These are phyloP conservation scores for Holothuria scabra DNA, from an alignment of 53 echinoderm and acorn worm genomes.

Conservation along the genomic window DNA sequence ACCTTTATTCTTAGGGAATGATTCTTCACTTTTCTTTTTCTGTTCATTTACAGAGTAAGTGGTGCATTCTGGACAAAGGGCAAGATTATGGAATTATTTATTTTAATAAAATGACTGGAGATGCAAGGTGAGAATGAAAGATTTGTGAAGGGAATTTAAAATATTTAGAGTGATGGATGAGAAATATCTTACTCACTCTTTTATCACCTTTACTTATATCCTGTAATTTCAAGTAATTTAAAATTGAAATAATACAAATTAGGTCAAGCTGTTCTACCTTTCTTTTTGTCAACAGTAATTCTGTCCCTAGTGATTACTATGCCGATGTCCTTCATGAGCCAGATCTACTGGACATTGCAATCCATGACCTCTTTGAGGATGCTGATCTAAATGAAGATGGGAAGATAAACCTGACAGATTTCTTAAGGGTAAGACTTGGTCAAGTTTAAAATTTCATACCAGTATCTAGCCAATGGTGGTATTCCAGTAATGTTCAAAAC, in stretches of 20 bases:
- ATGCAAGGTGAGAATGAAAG: slow-evolving; percentile 59
- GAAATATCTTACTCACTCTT: no score
- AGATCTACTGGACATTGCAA: slow-evolving; percentile 72
- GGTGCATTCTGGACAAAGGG: slow-evolving; percentile 82
- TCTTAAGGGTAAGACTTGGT: slow-evolving; percentile 63
- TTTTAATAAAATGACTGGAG: slow-evolving; percentile 84
- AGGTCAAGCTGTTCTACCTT: not conserved
- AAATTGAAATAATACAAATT: no score
- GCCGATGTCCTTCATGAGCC: slow-evolving; percentile 67
- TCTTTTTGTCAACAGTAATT: slow-evolving; percentile 31
- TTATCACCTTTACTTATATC: no score
- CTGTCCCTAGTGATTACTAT: slow-evolving; percentile 70
- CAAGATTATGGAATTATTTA: slow-evolving; percentile 63
- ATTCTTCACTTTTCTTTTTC: no score
- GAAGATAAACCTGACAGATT: slow-evolving; percentile 75
- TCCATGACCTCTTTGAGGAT: slow-evolving; percentile 72
- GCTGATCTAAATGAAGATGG: slow-evolving; percentile 84
- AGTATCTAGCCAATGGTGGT: no score
- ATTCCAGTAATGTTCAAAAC: no score
- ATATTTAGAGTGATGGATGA: no score
- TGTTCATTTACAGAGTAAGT: slow-evolving; percentile 64
- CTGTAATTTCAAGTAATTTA: no score
- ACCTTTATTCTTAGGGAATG: no score
- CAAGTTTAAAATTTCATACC: no score
- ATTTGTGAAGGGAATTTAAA: no score